phyloP scores from a whole-genome alignment of 2,797 vertebrate species.

The Sebastes ruberrimus region DNA sequence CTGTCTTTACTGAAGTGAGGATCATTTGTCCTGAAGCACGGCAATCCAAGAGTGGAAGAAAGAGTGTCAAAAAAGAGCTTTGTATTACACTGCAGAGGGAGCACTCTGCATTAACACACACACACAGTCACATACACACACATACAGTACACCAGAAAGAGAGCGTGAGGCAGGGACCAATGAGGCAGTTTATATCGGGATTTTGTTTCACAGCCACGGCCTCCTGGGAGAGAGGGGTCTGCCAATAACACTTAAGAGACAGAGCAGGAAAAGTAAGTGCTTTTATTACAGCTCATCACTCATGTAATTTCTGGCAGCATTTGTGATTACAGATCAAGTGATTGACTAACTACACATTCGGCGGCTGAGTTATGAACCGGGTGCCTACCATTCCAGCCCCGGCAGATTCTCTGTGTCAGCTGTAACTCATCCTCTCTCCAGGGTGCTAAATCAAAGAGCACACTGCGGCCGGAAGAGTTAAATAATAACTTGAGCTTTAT shows the following conservation, averaged over 20 bases:
- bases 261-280: slow-evolving; percentile 85
- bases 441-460: slow-evolving; percentile 80
- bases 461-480: slow-evolving; percentile 80
- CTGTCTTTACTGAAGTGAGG: slow-evolving; percentile 64
- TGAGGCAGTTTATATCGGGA: slow-evolving; percentile 84
- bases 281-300: slow-evolving; percentile 95
- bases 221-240: slow-evolving; percentile 84
- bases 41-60: slow-evolving; percentile 65
- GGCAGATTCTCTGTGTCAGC: slow-evolving; percentile 79
- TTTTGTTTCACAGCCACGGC: slow-evolving; percentile 84
- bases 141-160: slow-evolving; percentile 60
- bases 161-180: slow-evolving; percentile 78
- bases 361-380: slow-evolving; percentile 91
- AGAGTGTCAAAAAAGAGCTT: slow-evolving; percentile 73
- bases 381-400: slow-evolving; percentile 76
- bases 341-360: slow-evolving; percentile 98
- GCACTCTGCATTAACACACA: slow-evolving; percentile 50
- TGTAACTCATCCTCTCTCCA: slow-evolving; percentile 80
- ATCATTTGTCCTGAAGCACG: slow-evolving; percentile 72
- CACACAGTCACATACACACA: slow-evolving; percentile 35
- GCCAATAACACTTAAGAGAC: slow-evolving; percentile 89
- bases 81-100: slow-evolving; percentile 60
- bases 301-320: slow-evolving; percentile 95
- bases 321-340: slow-evolving; percentile 99
- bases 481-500: slow-evolving; percentile 83